Evolutionary conservation across 1,140 invertebrate genomes (phyloP).

Genomic region (Temnothorax longispinosus): DNA sequence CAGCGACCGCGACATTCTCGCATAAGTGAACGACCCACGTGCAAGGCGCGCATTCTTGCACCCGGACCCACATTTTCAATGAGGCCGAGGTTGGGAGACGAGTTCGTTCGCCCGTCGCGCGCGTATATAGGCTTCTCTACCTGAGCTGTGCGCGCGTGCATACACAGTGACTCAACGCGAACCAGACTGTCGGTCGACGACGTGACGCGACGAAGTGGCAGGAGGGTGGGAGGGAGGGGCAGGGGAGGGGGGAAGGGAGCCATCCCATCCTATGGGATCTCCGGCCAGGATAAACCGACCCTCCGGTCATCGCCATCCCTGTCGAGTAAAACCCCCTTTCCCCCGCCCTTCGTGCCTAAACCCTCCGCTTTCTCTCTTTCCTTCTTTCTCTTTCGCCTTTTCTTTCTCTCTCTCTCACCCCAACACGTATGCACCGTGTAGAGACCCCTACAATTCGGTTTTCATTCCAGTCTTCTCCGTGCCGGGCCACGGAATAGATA

Average conservation of each 20-base stretch:
- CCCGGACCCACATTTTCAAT: conserved; percentile 27
- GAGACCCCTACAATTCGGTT: conserved; percentile 82
- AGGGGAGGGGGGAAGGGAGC: conserved; percentile 55
- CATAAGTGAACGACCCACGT: conserved; percentile 19
- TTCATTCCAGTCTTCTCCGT: conserved; percentile 80
- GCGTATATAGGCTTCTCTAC: conserved; percentile 56
- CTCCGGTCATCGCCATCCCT: conserved; percentile 82
- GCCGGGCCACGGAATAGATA: conserved; percentile 75
- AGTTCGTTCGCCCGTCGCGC: conserved; percentile 41
- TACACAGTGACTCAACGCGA: conserved; percentile 67
- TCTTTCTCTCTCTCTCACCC: conserved; percentile 43
- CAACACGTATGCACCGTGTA: conserved; percentile 70
- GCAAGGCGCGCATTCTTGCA: conserved; percentile 32
- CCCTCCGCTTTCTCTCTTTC: conserved; percentile 41
- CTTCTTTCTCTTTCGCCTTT: conserved; percentile 18
- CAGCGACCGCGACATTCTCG: background rate
- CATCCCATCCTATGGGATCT: conserved; percentile 78
- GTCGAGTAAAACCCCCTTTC: conserved; percentile 57
- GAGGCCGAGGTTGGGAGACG: conserved; percentile 24
- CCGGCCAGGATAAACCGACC: conserved; percentile 77
- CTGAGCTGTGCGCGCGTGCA: conserved; percentile 40
- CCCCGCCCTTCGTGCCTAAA: conserved; percentile 36
- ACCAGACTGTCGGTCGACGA: conserved; percentile 36
- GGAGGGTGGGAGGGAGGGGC: background rate
- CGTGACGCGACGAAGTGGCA: conserved; percentile 24